Base-by-base conservation (phyloP, 2,888 invertebrate genomes). In the Oxytorus armatus region DNA sequence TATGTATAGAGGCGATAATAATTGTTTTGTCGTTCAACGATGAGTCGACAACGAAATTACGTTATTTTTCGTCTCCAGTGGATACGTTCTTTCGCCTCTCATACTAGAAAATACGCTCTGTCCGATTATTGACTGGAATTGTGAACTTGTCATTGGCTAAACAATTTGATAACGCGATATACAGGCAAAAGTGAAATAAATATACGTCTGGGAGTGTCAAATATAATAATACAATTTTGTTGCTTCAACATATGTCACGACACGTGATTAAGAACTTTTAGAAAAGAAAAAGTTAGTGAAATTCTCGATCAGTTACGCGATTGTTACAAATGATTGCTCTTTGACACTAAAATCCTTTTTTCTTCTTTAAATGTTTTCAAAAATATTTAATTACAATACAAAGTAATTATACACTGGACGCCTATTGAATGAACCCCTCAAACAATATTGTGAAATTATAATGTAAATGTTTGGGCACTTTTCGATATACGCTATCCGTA, bases 221-320 rank as follows among this genome's bases (percentile, higher is more conserved):
- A 47, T 57, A 14, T 25, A 33, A 47, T 39, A 42, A 11, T 29
- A 18, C 16, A 18, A 11, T 4, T 29, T 42, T 44, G 16, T 0
- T 42, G 18, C n/a, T 55, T 44, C 53, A 33, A 55, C 65, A 66
- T 66, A 23, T 74, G 74, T 47, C 59, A 47, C 74, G 25, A 53
- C 10, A 42, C 3, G 1, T 42, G 11, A n/a, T 42, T n/a, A 4
- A 23, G 7, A 16, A n/a, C 14, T 57, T 57, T 16, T 10, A 23
- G 21, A 5, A 51, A 10, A 23, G 10, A 51, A 51, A 8, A 29
- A 29, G 5, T 29, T 5, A 5, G 2, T 29, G 29, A 2, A 2
- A 29, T 29, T 29, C 3, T 5, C 29, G 2, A 29, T 5, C 29
- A 29, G 5, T 29, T 29, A 29, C 3, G 5, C 29, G 3, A 29